Percentiles rank a stretch among this genome's conserved stretches.
These are phyloP conservation scores for Polydrusus tereticollis DNA, from an alignment of 2,888 invertebrate genomes.

Conservation along the genomic window DNA sequence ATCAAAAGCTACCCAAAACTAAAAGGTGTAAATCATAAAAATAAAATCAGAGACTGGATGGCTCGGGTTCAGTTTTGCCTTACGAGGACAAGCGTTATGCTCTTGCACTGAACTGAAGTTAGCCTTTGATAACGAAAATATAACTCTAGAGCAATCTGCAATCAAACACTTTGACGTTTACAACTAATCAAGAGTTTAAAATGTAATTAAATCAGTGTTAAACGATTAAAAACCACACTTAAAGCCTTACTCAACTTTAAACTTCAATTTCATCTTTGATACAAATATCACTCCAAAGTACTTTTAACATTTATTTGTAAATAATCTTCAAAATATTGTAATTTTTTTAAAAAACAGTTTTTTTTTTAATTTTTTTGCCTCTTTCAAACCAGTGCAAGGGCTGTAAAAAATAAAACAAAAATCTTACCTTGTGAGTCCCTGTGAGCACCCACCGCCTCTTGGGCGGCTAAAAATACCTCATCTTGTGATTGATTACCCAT, in stretches of 20 bases:
- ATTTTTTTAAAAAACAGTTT: neutral
- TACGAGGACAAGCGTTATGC: slow-evolving; percentile 59
- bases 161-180: neutral
- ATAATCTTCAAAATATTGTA: neutral
- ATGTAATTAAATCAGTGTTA: neutral
- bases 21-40: slow-evolving; percentile 54
- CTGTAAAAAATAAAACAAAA: slow-evolving; percentile 64
- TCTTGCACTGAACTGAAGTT: slow-evolving; percentile 52
- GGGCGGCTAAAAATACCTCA: slow-evolving; percentile 87
- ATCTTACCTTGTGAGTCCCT: slow-evolving; percentile 94
- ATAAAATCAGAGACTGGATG: slow-evolving; percentile 66
- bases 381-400: slow-evolving; percentile 55
- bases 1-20: slow-evolving; percentile 61
- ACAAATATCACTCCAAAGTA: neutral
- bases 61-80: slow-evolving; percentile 66
- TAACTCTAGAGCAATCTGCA: neutral
- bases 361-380: slow-evolving; percentile 20
- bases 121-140: slow-evolving; percentile 25
- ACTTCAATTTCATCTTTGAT: neutral
- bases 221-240: neutral
- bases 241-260: neutral
- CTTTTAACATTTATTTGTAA: neutral
- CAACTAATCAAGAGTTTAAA: neutral
- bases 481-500: slow-evolving; percentile 86
- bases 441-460: slow-evolving; percentile 82